Percentiles rank a stretch among this genome's conserved stretches.
Conservation (phyloP, 2,888 invertebrate species). For the Zelleria hepariella region DNA sequence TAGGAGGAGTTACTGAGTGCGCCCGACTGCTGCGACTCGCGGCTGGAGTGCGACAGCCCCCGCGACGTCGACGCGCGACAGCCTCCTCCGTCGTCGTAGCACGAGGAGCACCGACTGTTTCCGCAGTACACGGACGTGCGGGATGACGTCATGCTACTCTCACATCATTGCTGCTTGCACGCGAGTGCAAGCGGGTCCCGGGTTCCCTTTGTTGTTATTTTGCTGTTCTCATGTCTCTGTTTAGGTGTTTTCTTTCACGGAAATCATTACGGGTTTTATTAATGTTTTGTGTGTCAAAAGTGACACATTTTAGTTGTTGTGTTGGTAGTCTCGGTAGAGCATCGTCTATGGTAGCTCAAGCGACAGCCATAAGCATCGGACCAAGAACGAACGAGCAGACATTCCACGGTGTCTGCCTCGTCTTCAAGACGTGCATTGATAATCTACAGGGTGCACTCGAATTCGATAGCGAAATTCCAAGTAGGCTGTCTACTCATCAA, state of each 20-base stretch:
- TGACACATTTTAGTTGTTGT: neutral
- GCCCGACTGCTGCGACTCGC: conserved; percentile 26
- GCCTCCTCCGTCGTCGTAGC: conserved; percentile 12
- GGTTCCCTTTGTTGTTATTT: too few species aligned
- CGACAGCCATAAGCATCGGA: too few species aligned
- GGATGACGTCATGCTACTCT: neutral
- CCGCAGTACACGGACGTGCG: neutral
- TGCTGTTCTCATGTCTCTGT: neutral
- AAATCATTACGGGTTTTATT: neutral
- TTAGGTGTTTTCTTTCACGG: neutral
- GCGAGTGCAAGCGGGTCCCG: neutral
- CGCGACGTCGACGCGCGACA: conserved; percentile 46
- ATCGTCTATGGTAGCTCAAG: too few species aligned
- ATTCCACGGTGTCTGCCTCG: too few species aligned
- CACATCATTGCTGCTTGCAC: neutral
- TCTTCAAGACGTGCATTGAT: too few species aligned
- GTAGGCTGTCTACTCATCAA: too few species aligned
- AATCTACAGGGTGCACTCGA: too few species aligned
- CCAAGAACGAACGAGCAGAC: too few species aligned
- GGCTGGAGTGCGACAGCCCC: conserved; percentile 35
- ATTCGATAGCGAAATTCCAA: too few species aligned
- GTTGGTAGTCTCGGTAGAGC: too few species aligned
- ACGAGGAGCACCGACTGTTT: neutral
- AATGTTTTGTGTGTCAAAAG: neutral
- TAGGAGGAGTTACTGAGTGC: conserved; percentile 28